Evolutionary conservation across 2,888 invertebrate genomes (phyloP), one percentile per base, ranked within the genome.

Genomic region (Acanthosepion pharaonis): DNA sequence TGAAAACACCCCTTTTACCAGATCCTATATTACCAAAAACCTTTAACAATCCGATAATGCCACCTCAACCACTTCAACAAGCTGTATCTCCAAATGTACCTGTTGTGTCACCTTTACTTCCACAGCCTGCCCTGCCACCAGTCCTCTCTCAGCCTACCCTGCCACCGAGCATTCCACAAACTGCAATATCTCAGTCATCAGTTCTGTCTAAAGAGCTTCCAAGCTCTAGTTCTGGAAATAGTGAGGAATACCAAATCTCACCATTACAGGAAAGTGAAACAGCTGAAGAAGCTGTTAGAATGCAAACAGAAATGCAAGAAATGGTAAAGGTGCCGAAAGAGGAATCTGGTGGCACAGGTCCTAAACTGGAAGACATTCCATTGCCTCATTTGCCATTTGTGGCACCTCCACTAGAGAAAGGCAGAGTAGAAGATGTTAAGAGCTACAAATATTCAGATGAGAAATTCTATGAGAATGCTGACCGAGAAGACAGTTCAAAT

Each of bases 281-380:
- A 28, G 25, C 28, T n/a, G 93, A 93, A 49, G 53, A n/a, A 28
- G 8, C n/a, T 23, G 15, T 53, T n/a, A 93, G 28, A 51, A 93
- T 18, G 49, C 59, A 59, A 33, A 15, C 51, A 15, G 51, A 51
- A 11, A 28, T 25, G 9, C 49, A 6, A 51, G 93, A 93, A 53
- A 53, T 11, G 0, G 15, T 93, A 51, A 93, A 93, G 53, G 51
- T 28, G 18, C 51, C 93, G 3, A 23, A 9, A n/a, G 93, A 93
- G 42, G 93, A 93, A 93, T n/a, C 49, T 42, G 49, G 51, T n/a
- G 28, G 93, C n/a, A 53, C 93, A 11, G 93, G 42, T 64, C 94
- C 94, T 4, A 94, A 94, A 94, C 64, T 94, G 28, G 94, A 94
- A 59, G 94, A 94, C 94, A 94, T 94, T 64, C 94, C 94, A 25